Base-by-base conservation (phyloP, 2,888 invertebrate genomes). In the Eilema sororculum region DNA sequence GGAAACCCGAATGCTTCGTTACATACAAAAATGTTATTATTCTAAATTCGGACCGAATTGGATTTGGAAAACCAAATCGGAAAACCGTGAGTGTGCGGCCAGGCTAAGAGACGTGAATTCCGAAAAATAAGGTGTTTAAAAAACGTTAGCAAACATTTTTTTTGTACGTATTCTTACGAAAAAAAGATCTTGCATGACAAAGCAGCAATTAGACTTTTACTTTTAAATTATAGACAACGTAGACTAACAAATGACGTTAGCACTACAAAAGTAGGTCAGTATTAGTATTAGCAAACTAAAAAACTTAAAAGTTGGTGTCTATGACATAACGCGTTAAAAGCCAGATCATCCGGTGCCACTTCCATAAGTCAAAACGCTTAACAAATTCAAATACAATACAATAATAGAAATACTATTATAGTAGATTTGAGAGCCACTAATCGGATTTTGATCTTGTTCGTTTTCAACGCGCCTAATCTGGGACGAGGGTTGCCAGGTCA, bases 301-400 rank as follows among this genome's bases (percentile, higher is more conserved):
- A 67, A 41, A 66, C 25, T 67, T 72, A 37, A 64, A n/a, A 65
- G 64, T n/a, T 46, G 12, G 37, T 25, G 46, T 20, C 33, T 59
- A 33, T 69, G 37, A 68, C 61, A 52, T 52, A 66, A 69, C 25
- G 10, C 13, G 6, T 3, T 56, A 37, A 65, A 59, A 60, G 25
- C 56, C 33, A 56, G 71, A 73, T 79, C 64, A 79, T 79, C 80
- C 68, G 52, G 66, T 69, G 73, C 24, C 30, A 33, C 46, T 25
- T 64, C 60, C 66, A 61, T 33, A 59, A 41, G 28, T n/a, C 24
- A 62, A 28, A 59, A 68, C 68, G 67, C 61, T 69, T n/a, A 20
- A 41, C 66, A 65, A 25, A 28, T n/a, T 24, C 12, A 37, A 33
- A 0, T 61, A 52, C 60, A 60, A 67, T 24, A 41, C 52, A 28